phyloP scores from a whole-genome alignment of 1,140 invertebrate genomes.

The Tyrophagus putrescentiae region DNA sequence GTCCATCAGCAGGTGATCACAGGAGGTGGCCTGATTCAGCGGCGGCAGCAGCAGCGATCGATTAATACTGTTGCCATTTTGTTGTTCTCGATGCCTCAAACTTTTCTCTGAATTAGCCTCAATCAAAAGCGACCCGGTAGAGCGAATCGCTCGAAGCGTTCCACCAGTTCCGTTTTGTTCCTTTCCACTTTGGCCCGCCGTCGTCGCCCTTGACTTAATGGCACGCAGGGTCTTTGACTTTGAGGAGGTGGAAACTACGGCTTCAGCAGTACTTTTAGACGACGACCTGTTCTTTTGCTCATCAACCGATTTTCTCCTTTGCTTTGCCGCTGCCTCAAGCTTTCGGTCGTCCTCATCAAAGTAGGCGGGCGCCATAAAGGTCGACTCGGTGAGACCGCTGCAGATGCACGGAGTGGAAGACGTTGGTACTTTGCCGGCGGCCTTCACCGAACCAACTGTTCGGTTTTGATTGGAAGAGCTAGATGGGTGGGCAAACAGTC shows the following conservation, averaged over 20 bases:
- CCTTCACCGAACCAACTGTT: background rate
- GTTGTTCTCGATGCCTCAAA: no score
- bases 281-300: no score
- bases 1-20: slow-evolving; percentile 6
- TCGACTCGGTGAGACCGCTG: slow-evolving; percentile 1
- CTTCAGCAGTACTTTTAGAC: no score
- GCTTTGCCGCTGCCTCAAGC: background rate
- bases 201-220: background rate
- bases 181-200: background rate
- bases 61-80: background rate
- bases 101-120: no score
- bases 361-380: slow-evolving; percentile 8
- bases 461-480: no score
- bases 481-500: background rate
- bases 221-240: background rate
- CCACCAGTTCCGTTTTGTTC: background rate
- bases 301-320: slow-evolving; percentile 1
- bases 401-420: slow-evolving; percentile 8
- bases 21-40: slow-evolving; percentile 1
- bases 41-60: background rate
- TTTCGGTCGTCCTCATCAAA: background rate
- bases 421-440: background rate
- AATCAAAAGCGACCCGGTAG: background rate
- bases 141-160: background rate
- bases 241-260: no score